Base-by-base conservation (phyloP, 1,140 invertebrate genomes). In the Lucilia sericata region DNA sequence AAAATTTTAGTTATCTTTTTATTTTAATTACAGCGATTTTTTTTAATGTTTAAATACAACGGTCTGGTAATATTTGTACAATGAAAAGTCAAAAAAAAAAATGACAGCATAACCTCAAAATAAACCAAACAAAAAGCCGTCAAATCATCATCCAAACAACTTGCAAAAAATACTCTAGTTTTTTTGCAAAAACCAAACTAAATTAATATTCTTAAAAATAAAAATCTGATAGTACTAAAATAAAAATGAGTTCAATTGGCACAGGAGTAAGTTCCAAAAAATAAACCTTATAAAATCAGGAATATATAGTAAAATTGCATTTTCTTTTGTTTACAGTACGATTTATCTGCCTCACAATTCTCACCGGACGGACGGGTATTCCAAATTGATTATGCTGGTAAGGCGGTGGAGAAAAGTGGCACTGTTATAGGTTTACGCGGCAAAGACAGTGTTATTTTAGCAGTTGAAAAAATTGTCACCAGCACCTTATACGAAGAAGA, bases 301-400 rank as follows among this genome's bases (percentile, higher is more conserved):
- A 2, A 30, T 30, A 30, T 30, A 3, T 30, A 30, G 25, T 30
- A 30, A 30, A 42, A 19, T n/a, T 81, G 19, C 70, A 55, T 55
- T 17, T 7, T 83, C 78, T 19, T 36, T 4, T 21, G 30, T 82
- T 90, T 91, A 34, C 91, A 98, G 97, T 99, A 99, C 91, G 99
- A 99, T 94, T 93, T 99, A 86, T 99, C 98, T 85, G 99, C 99
- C 12, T 99, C 99, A 19, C 99, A 99, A 93, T 99, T 99, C 93
- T 99, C 98, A 13, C 99, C 99, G 13, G 99, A 99, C 92, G 99
- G 99, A 17, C 92, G 98, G 88, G 98, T 99, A 78, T 99, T 99
- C 92, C 98, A 99, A 95, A 98, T 99, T 1, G 99, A 99, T 94
- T 99, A 99, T 93, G 99, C 99, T 34, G 96, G 97, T 82, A 99